Base-by-base conservation (phyloP, 1,140 invertebrate species). In the Ceratoteleas bidentatus region DNA sequence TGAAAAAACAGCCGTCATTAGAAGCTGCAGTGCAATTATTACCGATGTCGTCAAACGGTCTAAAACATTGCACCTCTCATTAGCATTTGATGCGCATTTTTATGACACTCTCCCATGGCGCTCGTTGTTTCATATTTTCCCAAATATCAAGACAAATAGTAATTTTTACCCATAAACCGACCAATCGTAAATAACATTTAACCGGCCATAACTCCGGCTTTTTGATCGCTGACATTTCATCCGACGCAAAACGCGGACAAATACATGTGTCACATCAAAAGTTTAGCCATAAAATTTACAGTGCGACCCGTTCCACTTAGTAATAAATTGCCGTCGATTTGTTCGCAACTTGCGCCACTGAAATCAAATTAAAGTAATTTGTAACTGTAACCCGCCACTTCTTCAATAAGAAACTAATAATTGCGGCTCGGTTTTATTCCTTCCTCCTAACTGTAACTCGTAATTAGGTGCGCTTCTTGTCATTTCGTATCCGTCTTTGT, bases 391-490 rank as follows among this genome's bases (percentile, higher is more conserved):
- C 52, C n/a, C 57, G 36, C 65, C 14, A 60, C n/a, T 52, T 60
- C 13, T 58, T 66, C 13, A 68, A 68, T 76, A 61, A 50, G 56
- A 68, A 58, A 61, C 47, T 54, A 53, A 68, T 76, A 61, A 47
- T 38, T 66, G 49, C 60, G 66, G 36, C 38, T 52, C 7, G 36
- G 32, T 68, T 66, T 68, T 66, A 76, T 61, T 76, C 61, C 47
- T 54, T 68, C 56, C 49, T 54, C n/a, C 24, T 76, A 76, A 76
- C 73, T 76, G 73, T 76, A 76, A 76, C 24, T 76, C 47, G 32
- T 61, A 68, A 68, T 56, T 66, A 54, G 33, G 13, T 47, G 32
- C 49, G 11, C 49, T 75, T 75, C 64, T 76, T 68, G 56, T 61
- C 56, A 76, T 61, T 76, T 61, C 15, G 34, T 11, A 33, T 40